Conservation (phyloP, 2,113 vertebrate species). For the Girardinichthys multiradiatus region DNA sequence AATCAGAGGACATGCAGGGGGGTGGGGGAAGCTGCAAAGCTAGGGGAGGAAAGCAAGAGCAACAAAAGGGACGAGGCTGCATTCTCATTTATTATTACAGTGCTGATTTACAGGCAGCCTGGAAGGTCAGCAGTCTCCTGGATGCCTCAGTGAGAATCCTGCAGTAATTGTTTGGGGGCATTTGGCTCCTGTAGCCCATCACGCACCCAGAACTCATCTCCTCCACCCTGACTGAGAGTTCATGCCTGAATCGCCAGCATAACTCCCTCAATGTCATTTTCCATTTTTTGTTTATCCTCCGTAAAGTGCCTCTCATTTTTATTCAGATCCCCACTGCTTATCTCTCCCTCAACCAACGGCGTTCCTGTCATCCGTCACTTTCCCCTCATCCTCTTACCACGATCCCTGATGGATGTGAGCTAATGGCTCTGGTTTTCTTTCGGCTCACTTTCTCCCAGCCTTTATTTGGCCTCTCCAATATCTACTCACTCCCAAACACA, state of each 20-base stretch:
- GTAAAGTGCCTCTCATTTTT: constrained; percentile 35
- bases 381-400: constrained; percentile 48
- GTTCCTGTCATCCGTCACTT: constrained; percentile 56
- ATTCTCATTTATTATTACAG: constrained; percentile 66
- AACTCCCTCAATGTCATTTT: constrained; percentile 26
- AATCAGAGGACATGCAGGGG: constrained; percentile 53
- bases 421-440: constrained; percentile 37
- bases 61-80: constrained; percentile 60
- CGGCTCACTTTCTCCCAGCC: constrained; percentile 31
- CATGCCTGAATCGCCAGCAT: neutral
- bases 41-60: constrained; percentile 28
- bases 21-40: neutral
- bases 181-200: constrained; percentile 17
- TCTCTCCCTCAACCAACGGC: constrained; percentile 33
- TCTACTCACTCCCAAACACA: neutral
- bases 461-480: constrained; percentile 8
- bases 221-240: constrained; percentile 2
- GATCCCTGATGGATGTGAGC: constrained; percentile 36
- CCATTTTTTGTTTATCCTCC: constrained; percentile 16
- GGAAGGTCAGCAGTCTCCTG: constrained; percentile 48
- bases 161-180: constrained; percentile 32
- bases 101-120: constrained; percentile 63
- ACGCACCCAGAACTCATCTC: constrained; percentile 18
- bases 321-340: constrained; percentile 39
- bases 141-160: constrained; percentile 27